Evolutionary conservation across 2,797 vertebrate species (phyloP).

Genomic region (Cyprinella venusta): DNA sequence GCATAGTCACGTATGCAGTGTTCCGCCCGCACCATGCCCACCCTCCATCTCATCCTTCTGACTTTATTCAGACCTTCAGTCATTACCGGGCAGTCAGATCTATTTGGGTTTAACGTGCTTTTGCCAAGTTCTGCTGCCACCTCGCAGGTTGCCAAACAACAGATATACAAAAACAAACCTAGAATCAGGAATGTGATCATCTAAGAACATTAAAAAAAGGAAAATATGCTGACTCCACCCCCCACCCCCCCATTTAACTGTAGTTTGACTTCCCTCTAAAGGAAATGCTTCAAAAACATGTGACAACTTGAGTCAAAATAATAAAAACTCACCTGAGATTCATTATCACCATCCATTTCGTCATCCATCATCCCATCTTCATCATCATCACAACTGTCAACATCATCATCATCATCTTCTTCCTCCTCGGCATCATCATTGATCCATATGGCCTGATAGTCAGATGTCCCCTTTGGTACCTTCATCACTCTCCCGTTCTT

Average conservation of each 20-base stretch:
- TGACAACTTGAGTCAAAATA: not conserved
- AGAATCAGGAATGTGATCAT: not conserved
- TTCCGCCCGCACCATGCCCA: constrained; percentile 35
- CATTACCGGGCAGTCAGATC: not conserved
- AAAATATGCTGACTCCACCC: not conserved
- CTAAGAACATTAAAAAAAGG: not conserved
- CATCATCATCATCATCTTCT: constrained; percentile 67
- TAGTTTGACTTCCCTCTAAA: not conserved
- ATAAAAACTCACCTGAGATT: constrained; percentile 71
- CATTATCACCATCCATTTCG: constrained; percentile 70
- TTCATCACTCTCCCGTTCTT: constrained; percentile 82
- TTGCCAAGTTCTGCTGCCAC: constrained; percentile 6
- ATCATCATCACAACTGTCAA: constrained; percentile 73
- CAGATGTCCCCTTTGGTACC: constrained; percentile 95
- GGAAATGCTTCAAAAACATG: not conserved
- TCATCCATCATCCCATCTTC: constrained; percentile 80
- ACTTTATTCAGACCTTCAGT: constrained; percentile 12
- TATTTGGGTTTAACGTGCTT: constrained; percentile 28
- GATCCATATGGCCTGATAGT: constrained; percentile 96
- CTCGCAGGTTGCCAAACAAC: constrained; percentile 18
- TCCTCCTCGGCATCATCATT: constrained; percentile 74
- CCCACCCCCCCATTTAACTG: not conserved
- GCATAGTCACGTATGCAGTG: constrained; percentile 79
- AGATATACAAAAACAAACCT: not conserved
- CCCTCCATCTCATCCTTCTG: constrained; percentile 32